A percentile compares a stretch with the other conserved stretches of the same genome.
phyloP scores from a whole-genome alignment of 2,113 vertebrate species.

The Microcebus ravelobensis region DNA sequence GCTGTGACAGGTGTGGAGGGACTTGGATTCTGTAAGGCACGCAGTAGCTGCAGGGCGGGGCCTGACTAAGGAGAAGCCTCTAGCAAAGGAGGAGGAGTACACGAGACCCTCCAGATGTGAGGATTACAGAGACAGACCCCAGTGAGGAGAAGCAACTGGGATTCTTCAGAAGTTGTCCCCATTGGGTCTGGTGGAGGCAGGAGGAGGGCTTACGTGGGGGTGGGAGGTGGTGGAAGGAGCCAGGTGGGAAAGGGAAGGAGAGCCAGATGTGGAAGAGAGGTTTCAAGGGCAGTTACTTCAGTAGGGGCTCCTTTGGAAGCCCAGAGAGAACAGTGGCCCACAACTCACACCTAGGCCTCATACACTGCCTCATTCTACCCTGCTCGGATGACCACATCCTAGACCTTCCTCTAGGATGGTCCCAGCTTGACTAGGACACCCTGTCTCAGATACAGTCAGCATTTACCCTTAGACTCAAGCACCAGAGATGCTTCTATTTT shows the following conservation, averaged over 20 bases:
- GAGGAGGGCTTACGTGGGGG: not conserved
- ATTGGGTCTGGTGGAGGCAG: not conserved
- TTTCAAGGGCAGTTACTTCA: not conserved
- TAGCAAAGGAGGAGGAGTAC: not conserved
- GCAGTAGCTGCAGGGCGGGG: not conserved
- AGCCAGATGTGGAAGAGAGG: not conserved
- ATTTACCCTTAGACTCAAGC: not conserved
- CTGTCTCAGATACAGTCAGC: not conserved
- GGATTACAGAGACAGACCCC: not conserved
- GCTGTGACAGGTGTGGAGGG: fast-evolving
- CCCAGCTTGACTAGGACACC: not conserved
- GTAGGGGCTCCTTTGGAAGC: not conserved
- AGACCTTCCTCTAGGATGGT: not conserved
- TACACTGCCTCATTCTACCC: not conserved
- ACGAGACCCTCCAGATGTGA: not conserved
- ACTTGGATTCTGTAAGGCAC: not conserved
- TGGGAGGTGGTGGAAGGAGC: not conserved
- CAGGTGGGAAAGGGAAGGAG: not conserved
- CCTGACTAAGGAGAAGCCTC: not conserved
- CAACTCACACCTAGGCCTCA: not conserved
- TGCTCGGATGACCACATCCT: not conserved
- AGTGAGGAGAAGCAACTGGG: not conserved
- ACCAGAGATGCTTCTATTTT: not conserved
- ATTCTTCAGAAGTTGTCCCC: not conserved
- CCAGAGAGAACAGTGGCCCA: not conserved